Percentiles rank a stretch among this genome's conserved stretches.
Conservation (phyloP, 1,140 invertebrate species). For the Cotesia typhae region DNA sequence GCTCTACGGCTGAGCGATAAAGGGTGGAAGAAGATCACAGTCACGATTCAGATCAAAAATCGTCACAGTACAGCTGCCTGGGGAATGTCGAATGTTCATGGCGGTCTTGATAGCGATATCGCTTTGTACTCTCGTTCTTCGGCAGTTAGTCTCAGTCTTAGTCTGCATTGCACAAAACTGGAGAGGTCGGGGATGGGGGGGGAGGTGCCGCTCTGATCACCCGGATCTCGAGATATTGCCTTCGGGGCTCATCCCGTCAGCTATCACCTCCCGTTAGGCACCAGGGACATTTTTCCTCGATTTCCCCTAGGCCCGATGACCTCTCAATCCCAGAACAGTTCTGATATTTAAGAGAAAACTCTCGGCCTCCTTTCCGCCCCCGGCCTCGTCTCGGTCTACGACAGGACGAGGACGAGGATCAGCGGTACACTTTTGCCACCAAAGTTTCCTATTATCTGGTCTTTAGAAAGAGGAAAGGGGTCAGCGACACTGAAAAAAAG, state of each 20-base stretch:
- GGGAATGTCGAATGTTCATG: conserved; percentile 30
- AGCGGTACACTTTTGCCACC: background rate
- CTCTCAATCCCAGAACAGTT: background rate
- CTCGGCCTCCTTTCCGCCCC: no score
- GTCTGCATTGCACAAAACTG: conserved; percentile 9
- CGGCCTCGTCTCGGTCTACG: no score
- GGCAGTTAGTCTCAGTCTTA: no score
- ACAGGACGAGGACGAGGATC: no score
- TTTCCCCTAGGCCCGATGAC: conserved; percentile 26
- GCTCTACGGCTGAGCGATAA: no score
- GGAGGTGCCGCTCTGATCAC: no score
- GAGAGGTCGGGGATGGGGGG: background rate
- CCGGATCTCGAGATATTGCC: conserved; percentile 14
- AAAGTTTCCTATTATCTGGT: conserved; percentile 24
- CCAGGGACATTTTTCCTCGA: conserved; percentile 21
- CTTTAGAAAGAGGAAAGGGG: conserved; percentile 16
- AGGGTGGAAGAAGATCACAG: background rate
- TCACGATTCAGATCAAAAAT: conserved; percentile 21
- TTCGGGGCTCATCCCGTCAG: conserved; percentile 17
- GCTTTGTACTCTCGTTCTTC: background rate
- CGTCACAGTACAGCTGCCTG: conserved; percentile 17
- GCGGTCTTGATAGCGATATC: conserved; percentile 21
- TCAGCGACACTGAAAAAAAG: conserved; percentile 24
- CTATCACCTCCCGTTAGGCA: conserved; percentile 3
- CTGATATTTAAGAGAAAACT: no score